Evolutionary conservation across 2,113 vertebrate genomes (phyloP), one percentile per base, ranked within the genome.

Genomic region (Phodopus roborovskii): DNA sequence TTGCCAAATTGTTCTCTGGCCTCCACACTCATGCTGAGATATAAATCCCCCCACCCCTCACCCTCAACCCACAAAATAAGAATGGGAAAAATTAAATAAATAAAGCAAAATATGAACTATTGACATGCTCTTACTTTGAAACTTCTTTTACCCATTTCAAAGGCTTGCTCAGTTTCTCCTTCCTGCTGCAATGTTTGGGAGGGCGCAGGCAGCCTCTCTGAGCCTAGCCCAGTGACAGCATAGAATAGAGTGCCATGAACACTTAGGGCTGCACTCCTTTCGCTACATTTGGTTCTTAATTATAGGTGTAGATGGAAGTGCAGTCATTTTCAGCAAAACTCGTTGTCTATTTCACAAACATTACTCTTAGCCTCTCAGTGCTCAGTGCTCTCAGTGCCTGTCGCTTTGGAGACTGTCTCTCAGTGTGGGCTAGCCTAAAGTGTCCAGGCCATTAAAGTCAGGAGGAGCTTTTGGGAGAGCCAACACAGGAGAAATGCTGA

Each of bases 91-190:
- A 58, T 20, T 12, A 70, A 62, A 39, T 48, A 84, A 87, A 92
- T 24, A 70, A 94, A 87, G 39, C 4, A 58, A 75, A 70, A 53
- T 48, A 77, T 66, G 42, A 89, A 82, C 68, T 91, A 9, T 77
- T 84, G 58, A 94, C 75, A 94, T 0, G 56, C 75, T 84, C 75
- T 71, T 85, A 75, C 36, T 94, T 73, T 89, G 13, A 66, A 77
- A 81, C 85, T 68, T 93, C 74, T 73, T 84, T 77, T 15, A 60
- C n/a, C 50, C 88, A 30, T 73, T 93, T 53, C 53, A 74, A 24
- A 16, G 22, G 42, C 30, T 64, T 89, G 53, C 22, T 84, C 10
- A 58, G 30, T 42, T 45, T 90, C 70, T 90, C 66, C 79, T 56
- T 36, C 36, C 42, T 36, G 20, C 42, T 73, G 11, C 30, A 78